phyloP scores from a whole-genome alignment of 2,888 invertebrate genomes.

The Helleia helle region DNA sequence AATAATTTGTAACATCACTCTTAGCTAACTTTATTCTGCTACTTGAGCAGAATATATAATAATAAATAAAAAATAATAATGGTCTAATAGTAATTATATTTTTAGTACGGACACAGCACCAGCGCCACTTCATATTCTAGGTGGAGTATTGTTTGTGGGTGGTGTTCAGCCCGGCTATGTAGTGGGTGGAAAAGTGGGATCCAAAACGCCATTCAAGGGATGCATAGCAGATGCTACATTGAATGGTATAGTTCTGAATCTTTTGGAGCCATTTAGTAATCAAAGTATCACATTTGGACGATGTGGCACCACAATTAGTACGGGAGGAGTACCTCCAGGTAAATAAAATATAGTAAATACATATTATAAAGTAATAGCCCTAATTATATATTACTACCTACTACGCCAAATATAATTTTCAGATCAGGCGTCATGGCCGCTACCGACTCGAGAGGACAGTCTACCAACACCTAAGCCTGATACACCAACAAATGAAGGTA shows the following conservation, averaged over 20 bases:
- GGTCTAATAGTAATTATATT: slow-evolving; percentile 1
- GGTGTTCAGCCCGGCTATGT: slow-evolving; percentile 80
- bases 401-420: slow-evolving; percentile 6
- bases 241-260: slow-evolving; percentile 77
- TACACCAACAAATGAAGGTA: slow-evolving; percentile 22
- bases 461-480: slow-evolving; percentile 32
- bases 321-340: slow-evolving; percentile 52
- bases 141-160: slow-evolving; percentile 89
- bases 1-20: no score
- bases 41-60: no score
- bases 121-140: slow-evolving; percentile 75
- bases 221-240: slow-evolving; percentile 95
- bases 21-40: no score
- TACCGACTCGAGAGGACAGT: slow-evolving; percentile 29
- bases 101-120: slow-evolving; percentile 71
- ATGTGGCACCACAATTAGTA: slow-evolving; percentile 43
- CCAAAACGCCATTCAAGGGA: slow-evolving; percentile 82
- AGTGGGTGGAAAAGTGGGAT: slow-evolving; percentile 70
- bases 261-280: slow-evolving; percentile 46
- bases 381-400: background rate
- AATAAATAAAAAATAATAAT: no score
- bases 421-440: slow-evolving; percentile 29
- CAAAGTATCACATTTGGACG: slow-evolving; percentile 44
- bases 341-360: slow-evolving; percentile 1
- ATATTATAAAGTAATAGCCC: no score